Evolutionary conservation across 2,888 invertebrate genomes (phyloP).

Genomic region (Scotopteryx bipunctaria): DNA sequence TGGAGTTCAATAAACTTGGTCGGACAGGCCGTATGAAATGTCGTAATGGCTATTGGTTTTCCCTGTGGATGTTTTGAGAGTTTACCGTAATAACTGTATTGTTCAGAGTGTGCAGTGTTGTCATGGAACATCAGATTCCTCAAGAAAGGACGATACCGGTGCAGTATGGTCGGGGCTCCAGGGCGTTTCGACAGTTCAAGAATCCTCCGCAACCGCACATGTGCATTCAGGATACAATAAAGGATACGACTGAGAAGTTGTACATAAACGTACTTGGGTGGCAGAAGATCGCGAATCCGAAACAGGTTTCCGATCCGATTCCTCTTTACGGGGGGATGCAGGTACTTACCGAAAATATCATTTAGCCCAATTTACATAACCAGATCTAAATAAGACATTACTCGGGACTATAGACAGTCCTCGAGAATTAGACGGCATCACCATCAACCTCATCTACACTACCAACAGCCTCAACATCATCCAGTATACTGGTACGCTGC

Average conservation of each 20-base stretch:
- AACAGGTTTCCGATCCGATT: conserved; percentile 86
- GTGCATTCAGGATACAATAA: conserved; percentile 87
- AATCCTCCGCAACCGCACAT: conserved; percentile 90
- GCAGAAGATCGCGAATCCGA: conserved; percentile 88
- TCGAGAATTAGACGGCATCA: no score
- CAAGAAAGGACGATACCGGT: conserved; percentile 76
- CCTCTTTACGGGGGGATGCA: conserved; percentile 89
- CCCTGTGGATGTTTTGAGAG: conserved; percentile 56
- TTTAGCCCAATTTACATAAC: no score
- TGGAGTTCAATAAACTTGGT: conserved; percentile 76
- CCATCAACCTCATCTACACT: no score
- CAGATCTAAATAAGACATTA: no score
- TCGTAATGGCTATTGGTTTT: conserved; percentile 62
- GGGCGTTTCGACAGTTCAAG: conserved; percentile 87
- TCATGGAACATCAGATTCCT: conserved; percentile 73
- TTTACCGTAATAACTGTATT: conserved; percentile 44
- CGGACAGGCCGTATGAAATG: conserved; percentile 57
- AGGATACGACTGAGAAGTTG: conserved; percentile 82
- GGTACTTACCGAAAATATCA: conserved; percentile 62
- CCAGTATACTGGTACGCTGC: no score
- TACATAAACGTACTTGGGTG: conserved; percentile 88
- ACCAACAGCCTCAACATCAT: no score
- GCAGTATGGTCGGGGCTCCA: conserved; percentile 82
- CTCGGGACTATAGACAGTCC: no score
- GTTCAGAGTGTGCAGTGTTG: conserved; percentile 41